These are phyloP conservation scores for Zaprionus capensis DNA, from an alignment of 1,140 invertebrate species.

Conservation along the genomic window DNA sequence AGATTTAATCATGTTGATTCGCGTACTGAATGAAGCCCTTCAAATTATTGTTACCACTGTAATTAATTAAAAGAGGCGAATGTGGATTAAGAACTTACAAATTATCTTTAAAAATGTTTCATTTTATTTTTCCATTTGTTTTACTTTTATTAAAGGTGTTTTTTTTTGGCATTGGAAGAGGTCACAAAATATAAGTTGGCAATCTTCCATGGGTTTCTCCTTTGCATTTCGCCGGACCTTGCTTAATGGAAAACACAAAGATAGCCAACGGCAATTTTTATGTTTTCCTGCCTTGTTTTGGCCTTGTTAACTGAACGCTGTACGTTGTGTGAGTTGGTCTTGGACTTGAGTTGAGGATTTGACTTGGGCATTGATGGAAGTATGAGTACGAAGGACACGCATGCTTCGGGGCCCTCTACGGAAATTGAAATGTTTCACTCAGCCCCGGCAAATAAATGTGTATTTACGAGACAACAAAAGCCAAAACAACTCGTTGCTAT, in stretches of 20 bases:
- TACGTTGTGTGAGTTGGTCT: neutral
- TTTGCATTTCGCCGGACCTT: slow-evolving; percentile 36
- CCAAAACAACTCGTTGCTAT: slow-evolving; percentile 39
- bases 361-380: slow-evolving; percentile 3
- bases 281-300: slow-evolving; percentile 47
- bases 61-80: neutral
- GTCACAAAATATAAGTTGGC: slow-evolving; percentile 32
- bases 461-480: slow-evolving; percentile 70
- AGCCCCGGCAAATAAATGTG: slow-evolving; percentile 65
- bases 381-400: slow-evolving; percentile 28
- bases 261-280: slow-evolving; percentile 58
- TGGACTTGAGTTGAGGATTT: slow-evolving; percentile 4
- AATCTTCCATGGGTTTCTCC: slow-evolving; percentile 26
- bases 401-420: slow-evolving; percentile 55
- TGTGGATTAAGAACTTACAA: neutral
- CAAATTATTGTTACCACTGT: neutral
- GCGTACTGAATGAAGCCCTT: neutral
- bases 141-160: slow-evolving; percentile 9
- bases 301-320: slow-evolving; percentile 24
- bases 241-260: slow-evolving; percentile 69
- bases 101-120: neutral
- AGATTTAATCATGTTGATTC: neutral
- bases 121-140: slow-evolving; percentile 18
- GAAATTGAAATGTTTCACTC: slow-evolving; percentile 76
- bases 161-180: slow-evolving; percentile 3